Conservation (phyloP, 64 coral and sea anemone genomes). For the Actinia equina region DNA sequence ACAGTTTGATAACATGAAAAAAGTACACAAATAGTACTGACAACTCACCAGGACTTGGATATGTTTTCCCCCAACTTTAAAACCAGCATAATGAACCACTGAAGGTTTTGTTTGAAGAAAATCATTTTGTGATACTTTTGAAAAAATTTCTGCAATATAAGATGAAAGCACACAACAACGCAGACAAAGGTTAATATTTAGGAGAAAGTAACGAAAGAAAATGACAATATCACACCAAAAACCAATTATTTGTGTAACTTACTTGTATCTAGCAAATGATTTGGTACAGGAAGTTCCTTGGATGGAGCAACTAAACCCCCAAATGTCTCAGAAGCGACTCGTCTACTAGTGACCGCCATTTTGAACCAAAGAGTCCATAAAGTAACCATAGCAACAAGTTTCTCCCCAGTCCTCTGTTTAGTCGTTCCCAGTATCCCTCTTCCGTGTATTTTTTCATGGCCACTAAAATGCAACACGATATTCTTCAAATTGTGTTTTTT, state of each 20-base stretch:
- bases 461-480: too few species aligned
- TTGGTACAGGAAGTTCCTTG: constrained; percentile 62
- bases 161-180: not conserved
- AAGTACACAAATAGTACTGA: not conserved
- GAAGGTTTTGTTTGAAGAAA: constrained; percentile 76
- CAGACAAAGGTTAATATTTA: not conserved
- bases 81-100: constrained; percentile 80
- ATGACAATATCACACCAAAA: not conserved
- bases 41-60: constrained; percentile 60
- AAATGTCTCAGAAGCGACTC: constrained; percentile 58
- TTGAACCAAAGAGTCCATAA: constrained; percentile 30
- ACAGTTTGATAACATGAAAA: not conserved
- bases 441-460: not conserved
- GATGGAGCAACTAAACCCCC: constrained; percentile 67
- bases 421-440: not conserved
- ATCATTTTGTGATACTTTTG: constrained; percentile 72
- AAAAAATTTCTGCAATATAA: constrained; percentile 81
- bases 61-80: constrained; percentile 76
- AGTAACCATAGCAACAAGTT: constrained; percentile 1
- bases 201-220: not conserved
- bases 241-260: not conserved
- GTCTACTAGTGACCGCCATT: constrained; percentile 75
- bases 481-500: too few species aligned
- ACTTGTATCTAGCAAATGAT: constrained; percentile 96
- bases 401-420: not conserved